These are phyloP conservation scores for Enteromius fasciolatus DNA, from an alignment of 2,797 vertebrate species.

Conservation along the genomic window DNA sequence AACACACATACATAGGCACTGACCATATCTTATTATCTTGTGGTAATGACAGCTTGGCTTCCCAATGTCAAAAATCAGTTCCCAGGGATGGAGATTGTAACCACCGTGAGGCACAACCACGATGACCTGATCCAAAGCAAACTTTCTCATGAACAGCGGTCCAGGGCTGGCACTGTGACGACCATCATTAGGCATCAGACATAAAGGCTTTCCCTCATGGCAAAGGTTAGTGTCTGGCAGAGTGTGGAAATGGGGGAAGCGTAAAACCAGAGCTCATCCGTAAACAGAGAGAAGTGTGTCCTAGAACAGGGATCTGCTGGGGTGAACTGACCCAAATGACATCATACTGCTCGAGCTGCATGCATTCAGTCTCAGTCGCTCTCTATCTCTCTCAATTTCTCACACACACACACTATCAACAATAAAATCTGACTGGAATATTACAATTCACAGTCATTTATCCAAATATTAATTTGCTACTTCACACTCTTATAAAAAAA, in stretches of 20 bases:
- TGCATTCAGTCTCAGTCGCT: background rate
- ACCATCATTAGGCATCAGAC: conserved; percentile 39
- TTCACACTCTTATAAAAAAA: background rate
- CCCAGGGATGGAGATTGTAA: conserved; percentile 1
- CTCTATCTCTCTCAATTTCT: background rate
- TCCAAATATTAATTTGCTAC: background rate
- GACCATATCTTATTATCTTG: conserved; percentile 14
- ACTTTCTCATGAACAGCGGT: conserved; percentile 40
- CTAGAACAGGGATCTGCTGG: conserved; percentile 23
- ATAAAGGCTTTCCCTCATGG: conserved; percentile 62
- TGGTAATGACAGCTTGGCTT: background rate
- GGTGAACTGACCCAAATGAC: conserved; percentile 20
- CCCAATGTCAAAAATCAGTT: conserved; percentile 20
- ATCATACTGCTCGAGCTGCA: background rate
- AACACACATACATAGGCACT: background rate
- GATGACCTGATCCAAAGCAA: conserved; percentile 20
- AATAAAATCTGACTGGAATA: background rate
- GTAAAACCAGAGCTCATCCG: conserved; percentile 51
- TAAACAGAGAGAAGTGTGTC: conserved; percentile 51
- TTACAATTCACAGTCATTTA: background rate
- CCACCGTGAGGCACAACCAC: conserved; percentile 10
- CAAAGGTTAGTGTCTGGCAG: conserved; percentile 63
- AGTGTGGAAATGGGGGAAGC: conserved; percentile 27
- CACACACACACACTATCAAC: background rate
- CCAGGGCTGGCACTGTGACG: conserved; percentile 38